Evolutionary conservation across 23 tunicate species (phyloP).

Genomic region (Oikopleura albicans): DNA sequence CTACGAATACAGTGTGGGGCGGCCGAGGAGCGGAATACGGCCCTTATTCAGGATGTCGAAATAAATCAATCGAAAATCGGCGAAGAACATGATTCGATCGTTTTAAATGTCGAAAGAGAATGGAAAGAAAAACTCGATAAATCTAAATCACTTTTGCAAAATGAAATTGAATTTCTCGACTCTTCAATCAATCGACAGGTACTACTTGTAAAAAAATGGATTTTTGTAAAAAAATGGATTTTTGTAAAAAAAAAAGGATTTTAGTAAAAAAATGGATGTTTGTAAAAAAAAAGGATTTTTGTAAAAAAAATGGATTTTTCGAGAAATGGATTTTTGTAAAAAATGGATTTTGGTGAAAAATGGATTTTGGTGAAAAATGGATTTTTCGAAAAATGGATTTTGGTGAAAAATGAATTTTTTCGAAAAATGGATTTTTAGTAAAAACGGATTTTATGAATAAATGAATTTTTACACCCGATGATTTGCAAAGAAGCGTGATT

Average conservation of each 20-base stretch:
- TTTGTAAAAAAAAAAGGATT: neutral
- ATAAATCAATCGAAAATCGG: neutral
- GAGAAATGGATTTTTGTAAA: too few relatives aligned
- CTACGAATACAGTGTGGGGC: neutral
- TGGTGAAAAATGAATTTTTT: too few relatives aligned
- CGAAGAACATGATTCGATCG: neutral
- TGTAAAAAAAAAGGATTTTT: too few relatives aligned
- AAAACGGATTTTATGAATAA: too few relatives aligned
- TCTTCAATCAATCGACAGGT: constrained; percentile 11
- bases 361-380: too few relatives aligned
- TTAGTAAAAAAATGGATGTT: neutral
- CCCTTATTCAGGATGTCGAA: neutral
- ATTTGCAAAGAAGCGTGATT: too few relatives aligned
- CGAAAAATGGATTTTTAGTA: too few relatives aligned
- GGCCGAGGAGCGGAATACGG: neutral
- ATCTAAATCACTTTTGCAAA: neutral
- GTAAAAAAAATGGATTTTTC: too few relatives aligned
- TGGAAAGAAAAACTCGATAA: constrained; percentile 14
- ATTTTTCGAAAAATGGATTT: too few relatives aligned
- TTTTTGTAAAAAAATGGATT: neutral
- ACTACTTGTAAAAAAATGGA: neutral
- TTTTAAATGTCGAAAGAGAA: neutral
- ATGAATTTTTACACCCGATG: too few relatives aligned
- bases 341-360: too few relatives aligned
- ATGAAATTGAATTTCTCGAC: neutral